Base-by-base conservation (phyloP, 1,140 invertebrate species). In the fruit fly (Drosophila melanogaster) region DNA sequence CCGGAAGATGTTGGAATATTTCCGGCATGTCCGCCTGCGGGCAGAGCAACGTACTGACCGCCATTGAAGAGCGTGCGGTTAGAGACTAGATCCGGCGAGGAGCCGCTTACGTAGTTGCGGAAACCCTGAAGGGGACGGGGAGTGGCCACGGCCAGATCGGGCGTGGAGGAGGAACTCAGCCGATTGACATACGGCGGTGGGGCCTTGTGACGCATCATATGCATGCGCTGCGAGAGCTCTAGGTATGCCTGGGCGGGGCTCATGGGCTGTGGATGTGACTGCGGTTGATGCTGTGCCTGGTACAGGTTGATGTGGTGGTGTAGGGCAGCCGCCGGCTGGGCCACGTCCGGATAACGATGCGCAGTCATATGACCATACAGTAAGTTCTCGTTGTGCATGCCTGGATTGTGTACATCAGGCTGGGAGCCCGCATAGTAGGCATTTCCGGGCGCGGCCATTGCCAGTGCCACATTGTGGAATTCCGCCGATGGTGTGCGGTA, bases 111-210 rank as follows among this genome's bases (percentile, higher is more conserved):
- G 76, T 95, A 93, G 15, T 93, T 92, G 24, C 94, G 93, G 67
- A 93, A 94, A 0, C 93, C 93, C 24, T 91, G 76, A 33, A 92
- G 11, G 1, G 87, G 75, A 26, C 93, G 87, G 49, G 94, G 94
- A 30, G 94, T 94, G 4, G 94, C 94, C 12, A 94, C 94, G 0
- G 96, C 96, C 54, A 97, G 92, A 92, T 97, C 96, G 1, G 96
- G 97, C 0, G 96, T 97, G 7, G 96, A 96, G 72, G 95, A 95
- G 43, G 95, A 96, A 66, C 95, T 96, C 19, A 95, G 93, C 3
- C 95, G 93, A 79, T 94, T 94, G 0, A 95, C 94, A 92, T 97
- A 97, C 0, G 97, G 96, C 0, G 96, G 96, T 0, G 96, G 97
- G 0, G 95, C 96, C 92, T 97, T 97, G 85, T 96, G 93, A 76